Conservation (phyloP, 2,888 invertebrate species). For the Athetis lepigone region DNA sequence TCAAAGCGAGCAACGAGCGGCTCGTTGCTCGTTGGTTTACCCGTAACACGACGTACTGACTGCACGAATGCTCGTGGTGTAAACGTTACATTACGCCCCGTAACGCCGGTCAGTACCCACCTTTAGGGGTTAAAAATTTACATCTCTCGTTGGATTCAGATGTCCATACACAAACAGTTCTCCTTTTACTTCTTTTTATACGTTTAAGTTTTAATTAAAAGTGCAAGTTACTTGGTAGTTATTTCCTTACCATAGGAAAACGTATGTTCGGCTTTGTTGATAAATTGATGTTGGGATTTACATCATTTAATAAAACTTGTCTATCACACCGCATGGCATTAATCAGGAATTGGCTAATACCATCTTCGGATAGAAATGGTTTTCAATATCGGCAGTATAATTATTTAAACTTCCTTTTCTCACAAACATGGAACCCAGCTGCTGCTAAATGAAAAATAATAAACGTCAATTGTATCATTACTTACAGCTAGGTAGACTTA, state of each 20-base stretch:
- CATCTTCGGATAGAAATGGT: constrained; percentile 18
- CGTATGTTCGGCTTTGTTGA: not conserved
- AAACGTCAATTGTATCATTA: constrained; percentile 85
- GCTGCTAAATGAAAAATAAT: constrained; percentile 75
- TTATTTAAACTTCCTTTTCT: constrained; percentile 5
- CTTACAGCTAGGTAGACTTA: constrained; percentile 86
- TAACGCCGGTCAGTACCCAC: too few species aligned
- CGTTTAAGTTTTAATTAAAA: constrained; percentile 33
- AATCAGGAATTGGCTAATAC: too few species aligned
- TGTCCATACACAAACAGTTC: constrained; percentile 17
- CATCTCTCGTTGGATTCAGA: constrained; percentile 42
- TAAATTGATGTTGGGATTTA: not conserved
- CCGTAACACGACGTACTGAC: too few species aligned
- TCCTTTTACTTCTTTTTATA: constrained; percentile 17
- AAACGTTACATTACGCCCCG: too few species aligned
- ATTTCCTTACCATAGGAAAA: constrained; percentile 2
- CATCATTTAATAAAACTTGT: constrained; percentile 13
- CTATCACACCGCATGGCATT: too few species aligned
- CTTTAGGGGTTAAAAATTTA: constrained; percentile 48
- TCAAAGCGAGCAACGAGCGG: too few species aligned
- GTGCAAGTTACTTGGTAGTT: not conserved
- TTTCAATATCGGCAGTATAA: constrained; percentile 22
- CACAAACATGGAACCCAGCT: constrained; percentile 54
- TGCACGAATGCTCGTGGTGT: too few species aligned
- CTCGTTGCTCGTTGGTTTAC: too few species aligned